Base-by-base conservation (phyloP, 1,140 invertebrate genomes). In the Rhagoletis pomonella region DNA sequence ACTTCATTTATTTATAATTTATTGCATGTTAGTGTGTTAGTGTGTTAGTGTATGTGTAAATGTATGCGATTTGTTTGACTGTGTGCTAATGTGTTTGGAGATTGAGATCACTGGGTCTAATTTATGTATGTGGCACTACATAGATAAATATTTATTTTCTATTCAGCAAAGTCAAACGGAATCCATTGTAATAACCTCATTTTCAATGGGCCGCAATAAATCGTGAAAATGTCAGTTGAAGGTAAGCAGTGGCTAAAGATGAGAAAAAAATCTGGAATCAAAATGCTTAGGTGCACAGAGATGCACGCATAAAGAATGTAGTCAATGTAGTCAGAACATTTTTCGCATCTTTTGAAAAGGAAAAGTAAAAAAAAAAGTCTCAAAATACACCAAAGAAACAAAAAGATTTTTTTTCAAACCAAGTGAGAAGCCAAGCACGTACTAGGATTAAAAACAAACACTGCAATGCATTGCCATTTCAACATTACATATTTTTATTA, bases 1-100 rank as follows among this genome's bases (percentile, higher is more conserved):
- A 81, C 73, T 81, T 55, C 73, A 58, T 81, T 81, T 50, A 81
- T 55, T 81, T 81, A 81, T 81, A 81, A 81, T 81, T 81, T 81
- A 81, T 58, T 81, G n/a, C 19, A 3, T 55, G 1, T 2, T 2
- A 19, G 1, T 81, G 47, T 12, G n/a, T 58, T 17, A 19, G 7
- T 6, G 69, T 73, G 1, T 29, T 29, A 29, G 29, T 73, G 42
- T 47, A 17, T 73, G 42, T 14, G 10, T 12, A 29, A 29, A 14
- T 62, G 60, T 55, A 10, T 55, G 50, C 10, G 50, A 55, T 55
- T 55, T 55, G 50, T 10, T 55, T 55, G 50, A 10, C 10, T 55
- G 50, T 55, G 50, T 2, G 50, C 50, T 55, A 55, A 55, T 5
- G 50, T 10, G 10, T 55, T 55, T 55, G 29, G 50, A 55, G 50